Conservation (phyloP, 2,797 vertebrate genomes). For the Protosalanx chinensis region DNA sequence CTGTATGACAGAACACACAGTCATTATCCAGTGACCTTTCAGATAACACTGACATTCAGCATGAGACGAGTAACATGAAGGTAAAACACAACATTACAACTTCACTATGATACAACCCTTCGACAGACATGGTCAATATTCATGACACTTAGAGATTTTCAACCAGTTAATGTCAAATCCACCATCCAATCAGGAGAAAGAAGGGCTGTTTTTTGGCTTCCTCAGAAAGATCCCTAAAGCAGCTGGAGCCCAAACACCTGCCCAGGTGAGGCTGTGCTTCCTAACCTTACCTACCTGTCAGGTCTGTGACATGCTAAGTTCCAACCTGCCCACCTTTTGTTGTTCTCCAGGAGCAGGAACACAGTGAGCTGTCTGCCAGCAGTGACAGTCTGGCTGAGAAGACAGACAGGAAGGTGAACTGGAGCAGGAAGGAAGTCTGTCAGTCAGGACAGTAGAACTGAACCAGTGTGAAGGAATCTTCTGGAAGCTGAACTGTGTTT, state of each 20-base stretch:
- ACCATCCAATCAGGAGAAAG: conserved; percentile 41
- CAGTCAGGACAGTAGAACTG: too few species aligned
- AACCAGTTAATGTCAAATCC: not conserved
- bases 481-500: not conserved
- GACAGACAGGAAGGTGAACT: not conserved
- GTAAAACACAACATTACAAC: conserved; percentile 27
- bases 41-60: conserved; percentile 44
- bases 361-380: conserved; percentile 38
- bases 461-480: too few species aligned
- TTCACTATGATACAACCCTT: not conserved
- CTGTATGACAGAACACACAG: conserved; percentile 41
- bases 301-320: too few species aligned
- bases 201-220: conserved; percentile 42
- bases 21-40: conserved; percentile 32
- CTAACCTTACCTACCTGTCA: too few species aligned
- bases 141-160: not conserved
- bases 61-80: conserved; percentile 39
- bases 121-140: not conserved
- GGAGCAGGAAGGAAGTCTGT: not conserved
- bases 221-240: conserved; percentile 46
- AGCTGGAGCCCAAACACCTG: conserved; percentile 25
- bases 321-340: too few species aligned
- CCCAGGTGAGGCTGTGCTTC: conserved; percentile 9
- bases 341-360: not conserved
- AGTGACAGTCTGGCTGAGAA: conserved; percentile 45